Percentiles rank a stretch among this genome's conserved stretches.
Evolutionary conservation across 2,113 vertebrate species (phyloP).

Genomic region (Gallinago jamesoni): DNA sequence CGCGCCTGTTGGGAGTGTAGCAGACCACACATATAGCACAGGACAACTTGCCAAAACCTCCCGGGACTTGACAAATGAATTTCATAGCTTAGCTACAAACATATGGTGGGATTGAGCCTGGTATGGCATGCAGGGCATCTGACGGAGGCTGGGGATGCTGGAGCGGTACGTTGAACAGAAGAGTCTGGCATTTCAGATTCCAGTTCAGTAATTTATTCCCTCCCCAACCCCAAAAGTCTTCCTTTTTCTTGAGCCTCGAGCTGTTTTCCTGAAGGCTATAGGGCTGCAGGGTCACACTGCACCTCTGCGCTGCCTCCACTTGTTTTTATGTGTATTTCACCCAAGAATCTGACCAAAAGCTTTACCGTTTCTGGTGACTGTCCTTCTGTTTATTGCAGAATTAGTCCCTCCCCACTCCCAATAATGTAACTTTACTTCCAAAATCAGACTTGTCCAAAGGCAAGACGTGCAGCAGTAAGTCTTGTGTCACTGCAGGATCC

Average conservation of each 20-base stretch:
- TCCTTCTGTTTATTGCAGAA: not conserved
- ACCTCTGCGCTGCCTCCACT: not conserved
- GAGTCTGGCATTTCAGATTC: not conserved
- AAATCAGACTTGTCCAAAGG: not conserved
- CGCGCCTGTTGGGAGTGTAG: not conserved
- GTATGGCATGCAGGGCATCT: slow-evolving; percentile 35
- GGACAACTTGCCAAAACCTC: slow-evolving; percentile 33
- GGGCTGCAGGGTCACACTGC: not conserved
- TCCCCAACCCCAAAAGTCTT: not conserved
- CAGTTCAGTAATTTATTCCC: slow-evolving; percentile 4
- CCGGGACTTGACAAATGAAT: not conserved
- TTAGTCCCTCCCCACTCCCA: not conserved
- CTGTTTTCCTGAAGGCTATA: not conserved
- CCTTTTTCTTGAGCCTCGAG: not conserved
- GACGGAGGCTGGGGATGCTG: slow-evolving; percentile 15
- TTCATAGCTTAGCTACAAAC: slow-evolving; percentile 47
- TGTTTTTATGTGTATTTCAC: not conserved
- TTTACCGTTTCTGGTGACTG: not conserved
- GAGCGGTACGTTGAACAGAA: not conserved
- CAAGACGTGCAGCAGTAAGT: not conserved
- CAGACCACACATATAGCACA: slow-evolving; percentile 29
- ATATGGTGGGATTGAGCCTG: slow-evolving; percentile 13
- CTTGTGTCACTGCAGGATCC: not conserved
- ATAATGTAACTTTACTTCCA: not conserved
- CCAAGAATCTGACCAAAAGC: not conserved